Percentiles rank a stretch among this genome's conserved stretches.
Conservation (phyloP, 2,113 vertebrate genomes). For the Syngnathus typhle region DNA sequence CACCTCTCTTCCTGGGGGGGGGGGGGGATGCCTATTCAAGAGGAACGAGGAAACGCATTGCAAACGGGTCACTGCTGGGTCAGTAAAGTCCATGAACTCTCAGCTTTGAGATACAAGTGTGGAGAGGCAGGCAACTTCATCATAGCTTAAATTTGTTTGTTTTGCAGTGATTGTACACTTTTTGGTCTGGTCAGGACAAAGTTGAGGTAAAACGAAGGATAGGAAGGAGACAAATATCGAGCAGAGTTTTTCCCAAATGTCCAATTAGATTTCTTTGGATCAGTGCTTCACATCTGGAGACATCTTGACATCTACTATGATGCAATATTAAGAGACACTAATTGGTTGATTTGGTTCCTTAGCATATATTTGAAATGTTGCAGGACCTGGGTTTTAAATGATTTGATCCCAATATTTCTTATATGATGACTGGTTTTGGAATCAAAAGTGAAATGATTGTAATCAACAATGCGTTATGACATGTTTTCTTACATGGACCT, state of each 20-base stretch:
- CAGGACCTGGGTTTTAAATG: not conserved
- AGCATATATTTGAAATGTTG: not conserved
- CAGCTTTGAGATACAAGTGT: slow-evolving; percentile 45
- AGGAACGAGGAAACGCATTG: slow-evolving; percentile 72
- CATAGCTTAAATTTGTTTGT: not conserved
- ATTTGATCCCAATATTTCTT: no score
- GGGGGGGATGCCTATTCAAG: slow-evolving; percentile 74
- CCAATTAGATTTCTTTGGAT: not conserved
- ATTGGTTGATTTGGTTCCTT: not conserved
- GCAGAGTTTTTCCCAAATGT: not conserved
- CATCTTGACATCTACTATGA: not conserved
- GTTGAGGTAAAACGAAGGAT: not conserved
- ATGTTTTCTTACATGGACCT: not conserved
- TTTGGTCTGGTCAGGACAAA: not conserved
- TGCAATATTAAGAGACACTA: not conserved
- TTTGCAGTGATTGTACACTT: not conserved
- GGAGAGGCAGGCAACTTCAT: slow-evolving; percentile 24
- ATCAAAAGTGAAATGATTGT: not conserved
- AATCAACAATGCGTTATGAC: not conserved
- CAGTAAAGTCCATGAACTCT: slow-evolving; percentile 82
- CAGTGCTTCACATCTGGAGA: not conserved
- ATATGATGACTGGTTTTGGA: not conserved
- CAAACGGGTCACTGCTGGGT: slow-evolving; percentile 79
- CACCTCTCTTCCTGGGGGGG: slow-evolving; percentile 29
- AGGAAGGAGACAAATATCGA: not conserved